Evolutionary conservation across 2,113 vertebrate species (phyloP), one percentile per base, ranked within the genome.

Genomic region (Silurus glanis): DNA sequence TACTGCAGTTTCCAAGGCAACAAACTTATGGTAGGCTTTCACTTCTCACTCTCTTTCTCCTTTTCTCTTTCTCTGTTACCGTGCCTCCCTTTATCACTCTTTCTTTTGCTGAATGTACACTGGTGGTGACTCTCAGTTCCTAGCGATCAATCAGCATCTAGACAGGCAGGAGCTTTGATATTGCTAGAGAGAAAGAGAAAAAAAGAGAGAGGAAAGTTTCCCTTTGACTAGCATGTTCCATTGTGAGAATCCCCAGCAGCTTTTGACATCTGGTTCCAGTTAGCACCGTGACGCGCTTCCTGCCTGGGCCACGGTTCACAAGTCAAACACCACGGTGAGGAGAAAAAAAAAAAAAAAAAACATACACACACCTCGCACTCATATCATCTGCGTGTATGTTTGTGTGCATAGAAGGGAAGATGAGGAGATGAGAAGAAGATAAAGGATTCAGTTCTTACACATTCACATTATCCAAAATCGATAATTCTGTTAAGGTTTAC

Each of bases 201-300:
- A 62, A 14, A 87, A 91, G 91, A 91, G 82, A 88, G 87, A 92
- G 91, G 87, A 71, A 93, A 93, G 92, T 95, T 94, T 94, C 93
- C 93, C 93, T 90, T 89, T 94, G 95, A 95, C 93, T 91, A 91
- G 91, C 93, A 94, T 90, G 91, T 96, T 96, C 94, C 92, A 87
- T 87, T 91, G 83, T 58, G 94, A 96, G 95, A 94, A 95, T 93
- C 92, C 94, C 93, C 91, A 91, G 88, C 89, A 91, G 92, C 80
- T 92, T 92, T 28, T 89, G 85, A 95, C 96, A 96, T 96, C 96
- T 97, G 96, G 90, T 95, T 94, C 93, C 89, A 93, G 91, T 96
- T 94, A 94, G 93, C 91, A 87, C 94, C 92, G 79, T 96, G 96
- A 96, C 94, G 94, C 67, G 95, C 92, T 97, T 97, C 97, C 96